Evolutionary conservation across 2,888 invertebrate genomes (phyloP), one percentile per base, ranked within the genome.

Genomic region (Clistopyga incitator): DNA sequence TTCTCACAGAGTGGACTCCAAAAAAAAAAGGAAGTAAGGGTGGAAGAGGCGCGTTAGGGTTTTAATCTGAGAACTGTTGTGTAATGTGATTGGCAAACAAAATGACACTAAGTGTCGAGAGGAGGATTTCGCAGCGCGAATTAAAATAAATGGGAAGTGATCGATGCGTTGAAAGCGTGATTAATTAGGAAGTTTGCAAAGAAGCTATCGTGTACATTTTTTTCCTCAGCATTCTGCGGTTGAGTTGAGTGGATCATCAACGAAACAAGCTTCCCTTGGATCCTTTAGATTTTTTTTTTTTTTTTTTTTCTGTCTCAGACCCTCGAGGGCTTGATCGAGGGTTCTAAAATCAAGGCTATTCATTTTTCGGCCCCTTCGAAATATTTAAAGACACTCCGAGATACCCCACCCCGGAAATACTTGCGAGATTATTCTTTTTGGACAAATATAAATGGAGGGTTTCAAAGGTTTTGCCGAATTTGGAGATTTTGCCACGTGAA

Each of bases 21-120:
- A 38, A 42, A 56, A n/a, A n/a, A 8, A 56, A 45, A 29, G 11
- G n/a, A 59, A 56, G 34, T 29, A 13, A 20, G 18, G 2, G 3
- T 2, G 61, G 10, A n/a, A 61, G 61, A 13, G 59, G 29, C 2
- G n/a, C 25, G 25, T 13, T 13, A 23, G 34, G 29, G 1, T 67
- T 67, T 25, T 13, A 59, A 56, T 67, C 25, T 3, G 2, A 29
- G 2, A 3, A 13, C n/a, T 3, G 42, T 20, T 20, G 20, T 47
- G 1, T 68, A 59, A 77, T 8, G 76, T 29, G 76, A 76, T 47
- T 47, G 56, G 59, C 68, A 11, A 20, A 47, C 1, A 59, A 56
- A 68, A 50, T 50, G 25, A 10, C 50, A 10, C 29, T 15, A 11
- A 34, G 59, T 47, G 6, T 38, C 18, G 54, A 20, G 18, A 20